Base-by-base conservation (phyloP, 64 coral and sea anemone genomes). In the Montipora foliosa region DNA sequence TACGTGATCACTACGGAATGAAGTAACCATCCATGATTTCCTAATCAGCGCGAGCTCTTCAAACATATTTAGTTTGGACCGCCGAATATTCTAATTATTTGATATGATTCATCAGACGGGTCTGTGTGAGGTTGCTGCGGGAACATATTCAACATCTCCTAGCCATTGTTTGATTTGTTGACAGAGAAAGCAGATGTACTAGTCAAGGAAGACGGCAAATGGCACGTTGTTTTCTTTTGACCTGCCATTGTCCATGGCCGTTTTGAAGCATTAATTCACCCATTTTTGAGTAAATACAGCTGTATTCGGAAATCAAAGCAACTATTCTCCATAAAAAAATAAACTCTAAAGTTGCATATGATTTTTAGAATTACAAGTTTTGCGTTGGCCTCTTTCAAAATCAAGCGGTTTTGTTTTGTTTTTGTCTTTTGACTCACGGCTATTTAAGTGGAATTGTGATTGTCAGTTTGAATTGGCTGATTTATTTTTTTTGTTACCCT, bases 261-360 rank as follows among this genome's bases (percentile, higher is more conserved):
- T 88, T 94, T 97, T 88, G 55, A 92, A 89, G 73, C 81, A 94
- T 91, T 97, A 97, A 97, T 93, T 97, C 79, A 61, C 73, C 79
- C 76, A 89, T 92, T 93, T 97, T 91, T 87, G 51, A 88, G 92
- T 94, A 74, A 94, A 94, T 91, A 97, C 95, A 97, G 95, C 95
- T 97, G 95, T 59, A 87, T 78, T 14, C 46, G 19, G 50, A 79
- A 96, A 81, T 93, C 74, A 81, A 93, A 96, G 80, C 37, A 85
- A 67, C 15, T 46, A 29, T 69, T 85, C 66, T 45, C 45, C 44
- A 70, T 19, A 12, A 64, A 85, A 85, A 49, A 85, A 19, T 11
- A 57, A 83, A 13, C 25, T 14, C 37, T 45, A 5, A 83, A 83
- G 61, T 21, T 67, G 14, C 9, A 13, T 25, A 71, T 67, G 7